Conservation (phyloP, 2,888 invertebrate genomes). For the Margaritifera margaritifera region DNA sequence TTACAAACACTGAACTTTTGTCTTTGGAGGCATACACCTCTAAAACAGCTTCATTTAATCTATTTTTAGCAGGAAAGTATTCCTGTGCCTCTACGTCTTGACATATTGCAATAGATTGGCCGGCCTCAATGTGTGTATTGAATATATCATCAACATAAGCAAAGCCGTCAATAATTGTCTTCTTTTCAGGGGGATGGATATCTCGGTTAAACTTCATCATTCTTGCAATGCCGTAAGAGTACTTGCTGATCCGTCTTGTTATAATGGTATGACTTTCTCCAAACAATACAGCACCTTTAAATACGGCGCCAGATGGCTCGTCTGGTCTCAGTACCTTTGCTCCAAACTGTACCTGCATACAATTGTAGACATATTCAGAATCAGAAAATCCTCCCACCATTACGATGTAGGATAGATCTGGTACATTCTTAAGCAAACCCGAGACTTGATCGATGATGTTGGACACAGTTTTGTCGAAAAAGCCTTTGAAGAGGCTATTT, state of each 20-base stretch:
- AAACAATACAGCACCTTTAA: conserved; percentile 32
- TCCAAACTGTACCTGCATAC: neutral
- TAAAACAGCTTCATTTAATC: too few species aligned
- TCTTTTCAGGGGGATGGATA: conserved; percentile 17
- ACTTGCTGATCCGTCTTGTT: conserved; percentile 25
- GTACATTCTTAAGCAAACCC: neutral
- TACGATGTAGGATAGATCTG: neutral
- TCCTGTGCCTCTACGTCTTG: too few species aligned
- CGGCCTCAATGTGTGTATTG: conserved; percentile 29
- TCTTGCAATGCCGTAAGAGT: conserved; percentile 33
- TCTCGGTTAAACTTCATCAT: conserved; percentile 21
- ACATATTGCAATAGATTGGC: neutral
- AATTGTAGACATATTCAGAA: neutral
- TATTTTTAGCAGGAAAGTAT: too few species aligned
- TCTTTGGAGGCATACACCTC: too few species aligned
- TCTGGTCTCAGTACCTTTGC: conserved; percentile 14
- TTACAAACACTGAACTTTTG: too few species aligned
- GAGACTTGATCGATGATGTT: neutral
- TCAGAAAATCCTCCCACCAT: conserved; percentile 2
- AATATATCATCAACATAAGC: conserved; percentile 25
- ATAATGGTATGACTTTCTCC: conserved; percentile 27
- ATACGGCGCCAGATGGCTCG: conserved; percentile 25
- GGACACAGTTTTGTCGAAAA: neutral
- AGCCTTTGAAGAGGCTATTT: neutral
- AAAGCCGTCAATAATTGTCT: conserved; percentile 4